These are phyloP conservation scores for Apis laboriosa DNA, from an alignment of 1,140 invertebrate species.

Conservation along the genomic window DNA sequence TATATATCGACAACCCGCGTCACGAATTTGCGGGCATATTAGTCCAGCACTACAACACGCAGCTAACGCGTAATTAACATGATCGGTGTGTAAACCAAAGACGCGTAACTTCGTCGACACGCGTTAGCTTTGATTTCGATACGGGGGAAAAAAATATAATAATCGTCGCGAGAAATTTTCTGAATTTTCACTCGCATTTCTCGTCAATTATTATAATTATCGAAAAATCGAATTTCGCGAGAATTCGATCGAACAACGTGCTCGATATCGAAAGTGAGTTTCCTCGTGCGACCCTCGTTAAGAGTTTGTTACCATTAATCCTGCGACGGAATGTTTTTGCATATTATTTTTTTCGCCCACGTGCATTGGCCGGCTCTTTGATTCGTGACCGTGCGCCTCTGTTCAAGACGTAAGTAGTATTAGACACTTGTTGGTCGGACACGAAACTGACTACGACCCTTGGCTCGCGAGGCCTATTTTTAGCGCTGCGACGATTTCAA, in stretches of 20 bases:
- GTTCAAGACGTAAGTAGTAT: conserved; percentile 32
- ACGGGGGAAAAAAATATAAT: not conserved
- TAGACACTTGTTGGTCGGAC: conserved; percentile 44
- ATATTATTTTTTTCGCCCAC: not conserved
- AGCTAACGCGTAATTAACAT: conserved; percentile 31
- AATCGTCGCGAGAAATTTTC: no score
- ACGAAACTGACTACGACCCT: not conserved
- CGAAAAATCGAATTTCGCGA: no score
- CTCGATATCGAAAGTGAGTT: conserved; percentile 13
- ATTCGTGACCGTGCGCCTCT: not conserved
- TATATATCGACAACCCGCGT: conserved; percentile 8
- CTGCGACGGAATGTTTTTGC: not conserved
- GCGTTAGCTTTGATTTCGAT: conserved; percentile 1
- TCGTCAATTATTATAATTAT: not conserved
- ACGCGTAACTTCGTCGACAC: not conserved
- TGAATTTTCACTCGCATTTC: no score
- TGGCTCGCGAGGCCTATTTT: not conserved
- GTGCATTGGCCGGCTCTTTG: not conserved
- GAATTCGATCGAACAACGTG: not conserved
- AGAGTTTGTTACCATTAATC: not conserved
- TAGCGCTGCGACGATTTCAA: not conserved
- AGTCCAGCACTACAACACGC: conserved; percentile 28
- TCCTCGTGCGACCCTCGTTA: not conserved
- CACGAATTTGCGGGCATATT: conserved; percentile 39
- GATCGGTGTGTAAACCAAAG: conserved; percentile 29